A percentile compares a stretch with the other conserved stretches of the same genome.
phyloP scores from a whole-genome alignment of 2,797 vertebrate genomes.

The Artibeus jamaicensis region DNA sequence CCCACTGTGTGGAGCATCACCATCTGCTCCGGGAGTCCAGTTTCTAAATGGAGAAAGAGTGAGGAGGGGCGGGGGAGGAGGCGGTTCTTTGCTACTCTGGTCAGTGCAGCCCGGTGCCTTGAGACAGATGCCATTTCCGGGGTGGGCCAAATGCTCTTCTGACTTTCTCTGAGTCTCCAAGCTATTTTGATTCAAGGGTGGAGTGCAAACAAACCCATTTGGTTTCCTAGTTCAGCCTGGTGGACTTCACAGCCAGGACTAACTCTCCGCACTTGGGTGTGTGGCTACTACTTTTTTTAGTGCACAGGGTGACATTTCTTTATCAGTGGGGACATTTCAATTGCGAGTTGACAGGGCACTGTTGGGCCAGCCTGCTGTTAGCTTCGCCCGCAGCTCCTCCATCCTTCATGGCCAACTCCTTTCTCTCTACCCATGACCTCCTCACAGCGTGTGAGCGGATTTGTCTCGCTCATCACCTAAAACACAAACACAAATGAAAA shows the following conservation, averaged over 20 bases:
- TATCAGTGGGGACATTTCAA: not conserved
- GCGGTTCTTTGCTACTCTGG: not conserved
- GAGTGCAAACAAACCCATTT: accelerated
- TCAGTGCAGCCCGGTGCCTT: not conserved
- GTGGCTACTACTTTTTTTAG: not conserved
- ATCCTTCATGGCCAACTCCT: not conserved
- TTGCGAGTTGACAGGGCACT: not conserved
- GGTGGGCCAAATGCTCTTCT: not conserved
- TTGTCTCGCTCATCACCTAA: not conserved
- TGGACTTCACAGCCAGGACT: not conserved
- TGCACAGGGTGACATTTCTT: not conserved
- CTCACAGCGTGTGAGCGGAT: too few species aligned
- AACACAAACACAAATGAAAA: not conserved
- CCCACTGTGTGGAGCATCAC: not conserved
- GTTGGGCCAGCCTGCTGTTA: not conserved
- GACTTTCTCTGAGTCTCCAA: not conserved
- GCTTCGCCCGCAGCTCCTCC: accelerated
- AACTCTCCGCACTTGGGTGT: not conserved
- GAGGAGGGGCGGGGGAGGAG: accelerated
- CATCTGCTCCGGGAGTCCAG: not conserved
- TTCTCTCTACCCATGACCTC: not conserved
- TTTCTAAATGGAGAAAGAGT: not conserved
- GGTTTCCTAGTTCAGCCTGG: too few species aligned
- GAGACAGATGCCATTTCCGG: not conserved
- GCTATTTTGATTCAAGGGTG: not conserved